phyloP scores from a whole-genome alignment of 1,140 invertebrate species.

The Drosophila neocordata region DNA sequence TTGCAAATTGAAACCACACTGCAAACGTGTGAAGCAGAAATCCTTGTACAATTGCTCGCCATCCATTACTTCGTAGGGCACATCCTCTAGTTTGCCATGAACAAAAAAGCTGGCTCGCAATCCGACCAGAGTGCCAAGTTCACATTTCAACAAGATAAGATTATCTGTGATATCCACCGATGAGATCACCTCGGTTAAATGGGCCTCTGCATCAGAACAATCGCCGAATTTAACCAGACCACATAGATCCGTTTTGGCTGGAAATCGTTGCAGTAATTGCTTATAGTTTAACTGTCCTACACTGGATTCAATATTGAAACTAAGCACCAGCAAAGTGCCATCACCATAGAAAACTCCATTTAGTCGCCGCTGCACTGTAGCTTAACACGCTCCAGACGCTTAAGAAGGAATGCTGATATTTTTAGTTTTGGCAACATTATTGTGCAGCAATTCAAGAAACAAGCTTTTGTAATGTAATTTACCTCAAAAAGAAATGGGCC shows the following conservation, averaged over 20 bases:
- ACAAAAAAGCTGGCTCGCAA: slow-evolving; percentile 87
- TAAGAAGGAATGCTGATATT: slow-evolving; percentile 83
- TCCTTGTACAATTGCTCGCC: slow-evolving; percentile 86
- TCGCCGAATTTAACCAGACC: slow-evolving; percentile 87
- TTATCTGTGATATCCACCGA: slow-evolving; percentile 90
- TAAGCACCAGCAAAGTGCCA: slow-evolving; percentile 87
- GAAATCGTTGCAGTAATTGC: slow-evolving; percentile 87
- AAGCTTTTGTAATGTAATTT: no score
- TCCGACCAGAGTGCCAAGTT: slow-evolving; percentile 84
- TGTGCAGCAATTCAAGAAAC: slow-evolving; percentile 13
- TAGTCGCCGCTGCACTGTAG: slow-evolving; percentile 86
- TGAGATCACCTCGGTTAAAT: slow-evolving; percentile 86
- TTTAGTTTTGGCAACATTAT: slow-evolving; percentile 83
- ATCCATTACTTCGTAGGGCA: slow-evolving; percentile 85
- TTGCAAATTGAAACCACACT: slow-evolving; percentile 84
- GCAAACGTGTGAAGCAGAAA: slow-evolving; percentile 87
- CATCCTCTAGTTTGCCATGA: slow-evolving; percentile 88
- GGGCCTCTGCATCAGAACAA: slow-evolving; percentile 83
- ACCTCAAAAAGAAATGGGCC: no score
- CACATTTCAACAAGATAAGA: slow-evolving; percentile 87
- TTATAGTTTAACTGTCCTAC: slow-evolving; percentile 84
- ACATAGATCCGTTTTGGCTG: slow-evolving; percentile 89
- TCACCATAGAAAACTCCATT: slow-evolving; percentile 89
- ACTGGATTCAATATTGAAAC: slow-evolving; percentile 86
- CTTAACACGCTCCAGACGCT: slow-evolving; percentile 85